These are phyloP conservation scores for Notoglanidium macrostoma DNA, from an alignment of 2,797 vertebrate species.

Conservation along the genomic window DNA sequence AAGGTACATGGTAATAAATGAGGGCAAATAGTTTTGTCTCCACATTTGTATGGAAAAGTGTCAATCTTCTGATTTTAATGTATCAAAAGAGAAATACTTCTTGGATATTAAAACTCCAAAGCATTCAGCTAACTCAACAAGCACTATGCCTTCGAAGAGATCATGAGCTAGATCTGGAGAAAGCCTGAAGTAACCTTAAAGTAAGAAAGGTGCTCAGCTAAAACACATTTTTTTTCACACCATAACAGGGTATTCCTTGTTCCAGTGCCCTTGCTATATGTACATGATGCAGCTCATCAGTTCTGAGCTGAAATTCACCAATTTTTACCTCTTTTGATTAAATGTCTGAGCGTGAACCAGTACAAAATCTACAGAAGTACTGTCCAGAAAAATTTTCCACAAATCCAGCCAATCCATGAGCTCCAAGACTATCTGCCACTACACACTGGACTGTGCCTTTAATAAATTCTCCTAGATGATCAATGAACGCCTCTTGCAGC, in stretches of 20 bases:
- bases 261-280: conserved; percentile 10
- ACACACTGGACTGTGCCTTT: conserved; percentile 52
- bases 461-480: background rate
- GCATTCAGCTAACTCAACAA: conserved; percentile 32
- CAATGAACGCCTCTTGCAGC: background rate
- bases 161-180: conserved; percentile 39
- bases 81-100: conserved; percentile 41
- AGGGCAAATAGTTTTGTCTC: conserved; percentile 29
- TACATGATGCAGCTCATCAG: conserved; percentile 10
- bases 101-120: conserved; percentile 25
- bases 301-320: conserved; percentile 34
- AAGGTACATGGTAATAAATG: conserved; percentile 36
- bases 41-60: conserved; percentile 30
- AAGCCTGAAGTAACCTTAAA: conserved; percentile 31
- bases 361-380: conserved; percentile 49
- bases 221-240: conserved; percentile 36
- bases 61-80: conserved; percentile 3
- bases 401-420: conserved; percentile 48
- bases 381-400: conserved; percentile 49
- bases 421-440: conserved; percentile 46
- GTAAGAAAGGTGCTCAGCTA: conserved; percentile 35
- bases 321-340: conserved; percentile 34
- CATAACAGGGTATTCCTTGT: conserved; percentile 13
- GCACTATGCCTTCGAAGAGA: conserved; percentile 9
- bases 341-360: conserved; percentile 20